phyloP scores from a whole-genome alignment of 2,113 vertebrate species.

The Malurus cyaneus region DNA sequence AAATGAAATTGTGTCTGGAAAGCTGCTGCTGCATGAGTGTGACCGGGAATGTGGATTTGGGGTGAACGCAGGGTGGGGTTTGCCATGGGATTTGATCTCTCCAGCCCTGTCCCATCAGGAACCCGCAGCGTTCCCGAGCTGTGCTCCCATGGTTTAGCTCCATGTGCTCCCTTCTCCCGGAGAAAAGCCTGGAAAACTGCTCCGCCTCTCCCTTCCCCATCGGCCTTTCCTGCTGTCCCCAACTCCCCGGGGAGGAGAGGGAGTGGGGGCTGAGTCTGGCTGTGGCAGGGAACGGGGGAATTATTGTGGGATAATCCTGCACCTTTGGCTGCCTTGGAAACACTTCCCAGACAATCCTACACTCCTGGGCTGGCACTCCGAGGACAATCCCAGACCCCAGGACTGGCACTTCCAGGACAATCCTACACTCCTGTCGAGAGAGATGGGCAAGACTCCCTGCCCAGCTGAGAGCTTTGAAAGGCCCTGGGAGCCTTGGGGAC shows the following conservation, averaged over 20 bases:
- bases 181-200: not conserved
- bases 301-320: not conserved
- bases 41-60: not conserved
- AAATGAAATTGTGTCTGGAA: accelerated
- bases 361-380: too few relatives aligned
- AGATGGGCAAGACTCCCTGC: too few relatives aligned
- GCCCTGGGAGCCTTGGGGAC: not conserved
- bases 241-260: not conserved
- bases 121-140: not conserved
- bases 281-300: not conserved
- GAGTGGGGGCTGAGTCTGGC: not conserved
- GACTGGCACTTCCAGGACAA: too few relatives aligned
- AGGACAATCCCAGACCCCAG: not conserved
- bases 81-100: accelerated
- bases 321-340: not conserved
- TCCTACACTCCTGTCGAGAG: too few relatives aligned
- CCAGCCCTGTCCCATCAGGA: not conserved
- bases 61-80: not conserved
- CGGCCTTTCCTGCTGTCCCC: accelerated
- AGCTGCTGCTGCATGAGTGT: accelerated
- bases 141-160: accelerated
- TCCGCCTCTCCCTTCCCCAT: not conserved
- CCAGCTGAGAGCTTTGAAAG: not conserved
- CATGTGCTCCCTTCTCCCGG: accelerated
- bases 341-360: not conserved